Percentiles rank a stretch among this genome's conserved stretches.
phyloP scores from a whole-genome alignment of 2,797 vertebrate genomes.

The Malurus splendens region DNA sequence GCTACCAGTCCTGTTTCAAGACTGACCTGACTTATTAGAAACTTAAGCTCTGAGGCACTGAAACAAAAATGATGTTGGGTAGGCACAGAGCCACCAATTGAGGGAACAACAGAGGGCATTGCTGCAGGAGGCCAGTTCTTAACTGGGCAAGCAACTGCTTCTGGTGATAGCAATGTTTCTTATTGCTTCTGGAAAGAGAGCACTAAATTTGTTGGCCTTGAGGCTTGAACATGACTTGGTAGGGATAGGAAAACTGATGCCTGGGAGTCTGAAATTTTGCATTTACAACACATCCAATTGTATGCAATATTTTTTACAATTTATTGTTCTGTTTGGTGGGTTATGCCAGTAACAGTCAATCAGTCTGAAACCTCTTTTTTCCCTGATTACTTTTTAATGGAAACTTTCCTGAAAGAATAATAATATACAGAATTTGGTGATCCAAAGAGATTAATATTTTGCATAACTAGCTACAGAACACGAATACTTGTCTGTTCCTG shows the following conservation, averaged over 20 bases:
- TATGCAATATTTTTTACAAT: slow-evolving; percentile 2
- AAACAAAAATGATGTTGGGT: background rate
- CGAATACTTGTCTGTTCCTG: background rate
- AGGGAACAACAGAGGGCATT: background rate
- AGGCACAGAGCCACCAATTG: slow-evolving; percentile 23
- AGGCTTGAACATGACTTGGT: slow-evolving; percentile 42
- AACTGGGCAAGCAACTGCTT: background rate
- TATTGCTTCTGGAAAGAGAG: background rate
- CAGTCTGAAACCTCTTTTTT: background rate
- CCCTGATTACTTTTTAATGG: background rate
- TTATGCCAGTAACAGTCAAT: background rate
- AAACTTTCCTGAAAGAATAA: background rate
- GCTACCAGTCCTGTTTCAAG: background rate
- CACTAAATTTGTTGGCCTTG: slow-evolving; percentile 3
- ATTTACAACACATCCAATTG: background rate
- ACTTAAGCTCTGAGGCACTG: background rate
- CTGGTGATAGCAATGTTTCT: background rate
- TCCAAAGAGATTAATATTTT: background rate
- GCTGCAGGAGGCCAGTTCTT: slow-evolving; percentile 16
- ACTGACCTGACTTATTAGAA: background rate
- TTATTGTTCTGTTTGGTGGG: slow-evolving; percentile 18
- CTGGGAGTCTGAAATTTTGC: background rate
- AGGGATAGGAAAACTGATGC: background rate
- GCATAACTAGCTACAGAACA: background rate
- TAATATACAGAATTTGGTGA: background rate